phyloP scores from a whole-genome alignment of 1,140 invertebrate genomes.

The Atta cephalotes region DNA sequence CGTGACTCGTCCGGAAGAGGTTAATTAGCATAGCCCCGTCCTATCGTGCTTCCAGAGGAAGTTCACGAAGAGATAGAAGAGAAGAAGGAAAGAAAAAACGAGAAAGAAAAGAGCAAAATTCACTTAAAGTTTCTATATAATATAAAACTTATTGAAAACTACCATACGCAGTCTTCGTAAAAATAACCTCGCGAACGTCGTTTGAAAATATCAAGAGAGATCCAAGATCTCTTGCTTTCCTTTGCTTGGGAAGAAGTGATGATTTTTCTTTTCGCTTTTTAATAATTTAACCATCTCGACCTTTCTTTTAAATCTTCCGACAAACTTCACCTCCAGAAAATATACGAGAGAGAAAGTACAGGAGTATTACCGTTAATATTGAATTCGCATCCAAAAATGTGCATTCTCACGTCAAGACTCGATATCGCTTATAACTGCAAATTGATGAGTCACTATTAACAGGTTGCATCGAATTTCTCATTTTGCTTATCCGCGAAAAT shows the following conservation, averaged over 20 bases:
- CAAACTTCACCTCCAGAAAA: conserved; percentile 20
- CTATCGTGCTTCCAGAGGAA: conserved; percentile 44
- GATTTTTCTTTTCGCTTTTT: conserved; percentile 24
- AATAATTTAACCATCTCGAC: conserved; percentile 25
- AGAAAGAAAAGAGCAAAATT: conserved; percentile 3
- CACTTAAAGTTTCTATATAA: conserved; percentile 12
- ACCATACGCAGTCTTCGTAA: not conserved
- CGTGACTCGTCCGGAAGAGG: conserved; percentile 55
- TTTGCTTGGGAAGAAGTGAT: not conserved
- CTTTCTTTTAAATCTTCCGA: conserved; percentile 24
- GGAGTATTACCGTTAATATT: conserved; percentile 64
- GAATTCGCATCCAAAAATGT: conserved; percentile 57
- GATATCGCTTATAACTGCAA: conserved; percentile 63
- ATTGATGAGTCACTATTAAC: conserved; percentile 37
- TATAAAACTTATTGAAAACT: conserved; percentile 25
- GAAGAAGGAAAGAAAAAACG: not conserved
- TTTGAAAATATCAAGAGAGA: conserved; percentile 13
- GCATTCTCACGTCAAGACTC: conserved; percentile 59
- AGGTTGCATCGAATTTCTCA: conserved; percentile 60
- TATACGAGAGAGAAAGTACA: conserved; percentile 3
- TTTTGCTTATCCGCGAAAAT: conserved; percentile 33
- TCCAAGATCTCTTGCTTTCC: conserved; percentile 21
- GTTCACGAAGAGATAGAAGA: conserved; percentile 28
- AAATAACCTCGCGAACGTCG: not conserved
- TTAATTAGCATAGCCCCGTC: conserved; percentile 52